Conservation (phyloP, 2,888 invertebrate genomes). For the Norana najaformis region DNA sequence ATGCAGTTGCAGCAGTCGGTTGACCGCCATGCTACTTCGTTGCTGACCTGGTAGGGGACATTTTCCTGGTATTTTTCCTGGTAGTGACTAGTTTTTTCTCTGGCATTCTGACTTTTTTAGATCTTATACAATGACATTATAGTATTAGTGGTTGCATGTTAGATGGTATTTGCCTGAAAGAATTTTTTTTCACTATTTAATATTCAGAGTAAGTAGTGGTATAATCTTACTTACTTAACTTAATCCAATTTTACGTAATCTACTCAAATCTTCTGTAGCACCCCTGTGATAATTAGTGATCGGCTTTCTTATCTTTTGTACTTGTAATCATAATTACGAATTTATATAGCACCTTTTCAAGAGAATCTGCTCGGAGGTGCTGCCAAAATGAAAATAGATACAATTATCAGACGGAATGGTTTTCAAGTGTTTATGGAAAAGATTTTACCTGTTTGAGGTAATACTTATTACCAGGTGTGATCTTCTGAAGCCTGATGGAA, state of each 20-base stretch:
- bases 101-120: neutral
- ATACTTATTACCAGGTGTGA: neutral
- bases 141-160: too few relatives aligned
- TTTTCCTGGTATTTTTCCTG: neutral
- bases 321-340: too few relatives aligned
- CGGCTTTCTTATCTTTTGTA: too few relatives aligned
- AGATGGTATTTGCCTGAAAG: too few relatives aligned
- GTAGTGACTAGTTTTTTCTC: neutral
- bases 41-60: neutral
- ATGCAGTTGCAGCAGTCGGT: neutral
- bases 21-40: neutral
- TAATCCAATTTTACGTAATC: neutral
- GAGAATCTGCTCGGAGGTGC: too few relatives aligned
- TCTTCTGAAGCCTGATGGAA: slow-evolving; percentile 18
- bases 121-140: too few relatives aligned
- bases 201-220: neutral
- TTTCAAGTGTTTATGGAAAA: too few relatives aligned
- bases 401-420: too few relatives aligned
- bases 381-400: too few relatives aligned
- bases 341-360: too few relatives aligned
- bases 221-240: too few relatives aligned
- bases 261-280: neutral
- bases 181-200: neutral
- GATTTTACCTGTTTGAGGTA: neutral
- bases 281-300: neutral